Conservation (phyloP, 1,140 invertebrate species). For the Saccostrea cuccullata region DNA sequence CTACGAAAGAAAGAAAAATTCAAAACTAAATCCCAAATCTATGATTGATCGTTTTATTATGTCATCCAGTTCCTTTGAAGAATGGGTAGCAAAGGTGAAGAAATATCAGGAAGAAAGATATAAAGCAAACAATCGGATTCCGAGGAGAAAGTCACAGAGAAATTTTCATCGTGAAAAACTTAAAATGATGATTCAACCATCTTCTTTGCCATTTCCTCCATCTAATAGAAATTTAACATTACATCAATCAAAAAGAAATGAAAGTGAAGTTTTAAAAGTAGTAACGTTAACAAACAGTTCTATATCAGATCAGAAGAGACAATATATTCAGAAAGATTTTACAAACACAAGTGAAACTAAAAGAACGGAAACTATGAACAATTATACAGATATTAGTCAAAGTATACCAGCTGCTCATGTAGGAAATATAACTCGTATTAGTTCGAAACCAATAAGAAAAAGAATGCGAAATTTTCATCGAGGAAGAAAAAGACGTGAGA, state of each 20-base stretch:
- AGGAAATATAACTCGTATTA: too few species aligned
- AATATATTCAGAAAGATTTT: not conserved
- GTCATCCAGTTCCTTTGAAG: not conserved
- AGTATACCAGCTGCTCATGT: not conserved
- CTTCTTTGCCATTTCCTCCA: not conserved
- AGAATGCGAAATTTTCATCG: too few species aligned
- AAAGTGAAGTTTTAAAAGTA: too few species aligned
- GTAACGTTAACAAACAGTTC: too few species aligned
- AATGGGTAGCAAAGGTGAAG: not conserved
- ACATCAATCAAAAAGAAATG: too few species aligned
- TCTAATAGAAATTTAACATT: too few species aligned
- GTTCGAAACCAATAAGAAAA: too few species aligned
- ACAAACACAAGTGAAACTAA: not conserved
- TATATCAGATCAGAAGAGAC: not conserved
- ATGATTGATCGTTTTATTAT: not conserved
- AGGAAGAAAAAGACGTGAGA: too few species aligned
- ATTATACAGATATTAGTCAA: not conserved
- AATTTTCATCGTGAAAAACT: not conserved
- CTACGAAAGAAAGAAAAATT: not conserved
- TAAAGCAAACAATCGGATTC: not conserved
- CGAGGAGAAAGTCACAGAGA: not conserved
- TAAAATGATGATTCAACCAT: not conserved
- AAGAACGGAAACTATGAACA: not conserved
- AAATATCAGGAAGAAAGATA: not conserved
- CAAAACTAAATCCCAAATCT: not conserved